Conservation (phyloP, 2,113 vertebrate species). For the Falcunculus frontatus region DNA sequence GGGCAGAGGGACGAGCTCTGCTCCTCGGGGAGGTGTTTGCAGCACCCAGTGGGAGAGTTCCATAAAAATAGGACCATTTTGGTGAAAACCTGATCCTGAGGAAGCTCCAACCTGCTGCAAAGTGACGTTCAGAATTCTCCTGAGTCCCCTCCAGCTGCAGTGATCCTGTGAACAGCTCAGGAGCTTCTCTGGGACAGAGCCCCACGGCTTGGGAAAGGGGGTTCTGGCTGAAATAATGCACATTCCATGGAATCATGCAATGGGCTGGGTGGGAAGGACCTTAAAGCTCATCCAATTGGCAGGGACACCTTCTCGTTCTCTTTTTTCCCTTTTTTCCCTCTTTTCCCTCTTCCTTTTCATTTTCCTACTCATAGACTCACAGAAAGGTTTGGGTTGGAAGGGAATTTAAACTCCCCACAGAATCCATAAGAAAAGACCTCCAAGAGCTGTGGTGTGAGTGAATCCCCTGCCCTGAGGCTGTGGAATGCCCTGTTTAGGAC, state of each 20-base stretch:
- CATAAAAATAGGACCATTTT: neutral
- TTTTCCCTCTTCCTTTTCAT: neutral
- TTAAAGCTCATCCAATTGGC: neutral
- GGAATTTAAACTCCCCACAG: neutral
- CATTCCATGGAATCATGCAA: neutral
- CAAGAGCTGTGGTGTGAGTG: neutral
- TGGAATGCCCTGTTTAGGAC: neutral
- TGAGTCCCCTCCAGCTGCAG: neutral
- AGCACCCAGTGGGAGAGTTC: neutral
- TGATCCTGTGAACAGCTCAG: neutral
- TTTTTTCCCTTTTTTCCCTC: too few species aligned
- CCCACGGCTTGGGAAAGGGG: neutral
- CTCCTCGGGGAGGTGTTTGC: neutral
- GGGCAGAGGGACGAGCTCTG: neutral
- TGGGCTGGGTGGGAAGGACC: neutral
- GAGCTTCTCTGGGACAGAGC: neutral
- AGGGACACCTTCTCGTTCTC: neutral
- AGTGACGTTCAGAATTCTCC: neutral
- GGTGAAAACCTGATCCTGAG: neutral
- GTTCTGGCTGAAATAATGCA: neutral
- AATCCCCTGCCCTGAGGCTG: neutral
- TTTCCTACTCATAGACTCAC: too few species aligned
- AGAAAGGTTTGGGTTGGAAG: neutral
- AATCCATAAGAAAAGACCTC: neutral
- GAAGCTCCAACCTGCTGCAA: neutral